A percentile compares a stretch with the other conserved stretches of the same genome.
Evolutionary conservation across 2,797 vertebrate species (phyloP).

Genomic region (Potorous gilbertii): DNA sequence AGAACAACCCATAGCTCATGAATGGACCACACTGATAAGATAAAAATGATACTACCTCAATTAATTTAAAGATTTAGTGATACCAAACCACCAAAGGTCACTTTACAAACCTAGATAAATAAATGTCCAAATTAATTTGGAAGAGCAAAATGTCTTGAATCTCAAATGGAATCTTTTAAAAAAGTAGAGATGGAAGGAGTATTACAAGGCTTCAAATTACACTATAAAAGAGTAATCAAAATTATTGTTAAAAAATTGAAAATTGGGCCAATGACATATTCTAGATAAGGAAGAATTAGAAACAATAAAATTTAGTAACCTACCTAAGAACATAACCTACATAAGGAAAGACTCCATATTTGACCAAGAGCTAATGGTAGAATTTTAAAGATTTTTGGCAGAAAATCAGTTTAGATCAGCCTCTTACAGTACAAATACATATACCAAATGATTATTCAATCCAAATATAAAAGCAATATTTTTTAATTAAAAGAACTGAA

Average conservation of each 20-base stretch:
- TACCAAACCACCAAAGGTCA: not conserved
- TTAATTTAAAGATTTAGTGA: not conserved
- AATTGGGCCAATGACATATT: not conserved
- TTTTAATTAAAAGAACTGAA: not conserved
- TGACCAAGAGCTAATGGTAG: not conserved
- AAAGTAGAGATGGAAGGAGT: not conserved
- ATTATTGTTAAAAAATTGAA: not conserved
- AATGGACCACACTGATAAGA: not conserved
- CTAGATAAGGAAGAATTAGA: not conserved
- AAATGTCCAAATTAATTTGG: not conserved
- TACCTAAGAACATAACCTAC: not conserved
- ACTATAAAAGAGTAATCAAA: not conserved
- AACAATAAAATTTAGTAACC: not conserved
- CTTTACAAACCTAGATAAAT: not conserved
- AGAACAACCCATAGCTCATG: not conserved
- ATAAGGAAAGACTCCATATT: not conserved
- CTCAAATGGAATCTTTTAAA: not conserved
- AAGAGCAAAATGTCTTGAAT: not conserved
- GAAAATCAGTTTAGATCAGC: not conserved
- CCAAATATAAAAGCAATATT: not conserved
- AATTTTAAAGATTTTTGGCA: not conserved
- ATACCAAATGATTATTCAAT: not conserved
- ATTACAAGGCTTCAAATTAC: not conserved
- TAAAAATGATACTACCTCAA: not conserved
- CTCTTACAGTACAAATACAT: not conserved